phyloP scores from a whole-genome alignment of 1,140 invertebrate genomes.

The Drosophila ficusphila region DNA sequence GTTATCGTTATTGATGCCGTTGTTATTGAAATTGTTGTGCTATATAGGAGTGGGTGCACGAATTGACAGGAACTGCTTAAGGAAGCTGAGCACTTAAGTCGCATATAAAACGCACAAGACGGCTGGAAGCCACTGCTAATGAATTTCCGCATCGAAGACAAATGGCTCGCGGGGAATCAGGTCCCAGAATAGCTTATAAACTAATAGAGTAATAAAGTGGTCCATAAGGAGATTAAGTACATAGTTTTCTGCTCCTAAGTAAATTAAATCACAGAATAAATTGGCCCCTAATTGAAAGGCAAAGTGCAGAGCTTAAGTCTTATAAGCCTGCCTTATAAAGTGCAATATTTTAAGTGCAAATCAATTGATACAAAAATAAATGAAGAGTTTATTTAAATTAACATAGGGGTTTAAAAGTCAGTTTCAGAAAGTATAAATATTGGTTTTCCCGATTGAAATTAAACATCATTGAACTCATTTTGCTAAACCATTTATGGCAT shows the following conservation, averaged over 20 bases:
- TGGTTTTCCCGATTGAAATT: no score
- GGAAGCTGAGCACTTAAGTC: constrained; percentile 52
- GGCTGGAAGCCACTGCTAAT: constrained; percentile 8
- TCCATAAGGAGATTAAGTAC: not conserved
- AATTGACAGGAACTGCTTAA: constrained; percentile 52
- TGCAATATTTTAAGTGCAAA: no score
- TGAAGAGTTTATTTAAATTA: no score
- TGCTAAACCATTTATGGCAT: no score
- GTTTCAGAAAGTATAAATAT: no score
- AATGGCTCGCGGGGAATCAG: constrained; percentile 2
- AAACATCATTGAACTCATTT: no score
- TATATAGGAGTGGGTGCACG: constrained; percentile 42
- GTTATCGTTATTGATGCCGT: constrained; percentile 36
- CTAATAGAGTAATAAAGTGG: not conserved
- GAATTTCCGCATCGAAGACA: constrained; percentile 45
- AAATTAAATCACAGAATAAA: not conserved
- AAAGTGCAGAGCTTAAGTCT: no score
- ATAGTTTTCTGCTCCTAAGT: not conserved
- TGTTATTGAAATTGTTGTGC: constrained; percentile 30
- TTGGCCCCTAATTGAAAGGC: not conserved
- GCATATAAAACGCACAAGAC: constrained; percentile 7
- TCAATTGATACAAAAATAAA: no score
- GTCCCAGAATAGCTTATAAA: not conserved
- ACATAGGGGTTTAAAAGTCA: no score
- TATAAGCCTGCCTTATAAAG: no score